Base-by-base conservation (phyloP, 1,140 invertebrate species). In the Melitaea cinxia region DNA sequence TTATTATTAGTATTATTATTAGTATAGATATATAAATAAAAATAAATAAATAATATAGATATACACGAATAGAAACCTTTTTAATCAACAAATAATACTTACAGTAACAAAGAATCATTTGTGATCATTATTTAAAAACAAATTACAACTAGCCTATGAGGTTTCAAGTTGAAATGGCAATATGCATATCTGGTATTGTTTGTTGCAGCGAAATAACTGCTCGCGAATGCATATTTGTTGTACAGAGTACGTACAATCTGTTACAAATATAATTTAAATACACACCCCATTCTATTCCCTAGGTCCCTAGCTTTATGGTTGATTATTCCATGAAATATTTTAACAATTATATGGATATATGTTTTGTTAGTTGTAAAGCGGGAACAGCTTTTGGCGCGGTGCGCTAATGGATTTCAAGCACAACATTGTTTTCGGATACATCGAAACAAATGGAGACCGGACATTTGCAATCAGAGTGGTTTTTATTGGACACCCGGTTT, bases 391-490 rank as follows among this genome's bases (percentile, higher is more conserved):
- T 74, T 69, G 70, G 70, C 69, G 72, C 68, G 66, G 65, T 70
- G 75, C 75, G 80, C 72, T 85, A 85, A 85, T 85, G 83, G 83
- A 80, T 80, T 82, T 77, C 69, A 76, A 83, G 80, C 75, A 67
- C 81, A 75, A 85, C 81, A 85, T 81, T 85, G 83, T 85, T 82
- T 85, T 83, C 74, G 64, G 64, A 82, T 80, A 75, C 74, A 76
- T 77, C 75, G 71, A 69, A 82, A 85, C 75, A 80, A 80, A 85
- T 83, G 80, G 77, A 81, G 37, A 75, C 61, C 59, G 77, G 75
- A 80, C 70, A 74, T 79, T 71, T 56, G 68, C 70, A 74, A 68
- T 75, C 73, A 72, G 60, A 72, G 58, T 65, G 58, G 65, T 76
- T 80, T 81, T 82, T 82, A 73, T 71, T 61, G 61, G 30, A 68